Conservation (phyloP, 2,888 invertebrate species). For the Coremacera marginata region DNA sequence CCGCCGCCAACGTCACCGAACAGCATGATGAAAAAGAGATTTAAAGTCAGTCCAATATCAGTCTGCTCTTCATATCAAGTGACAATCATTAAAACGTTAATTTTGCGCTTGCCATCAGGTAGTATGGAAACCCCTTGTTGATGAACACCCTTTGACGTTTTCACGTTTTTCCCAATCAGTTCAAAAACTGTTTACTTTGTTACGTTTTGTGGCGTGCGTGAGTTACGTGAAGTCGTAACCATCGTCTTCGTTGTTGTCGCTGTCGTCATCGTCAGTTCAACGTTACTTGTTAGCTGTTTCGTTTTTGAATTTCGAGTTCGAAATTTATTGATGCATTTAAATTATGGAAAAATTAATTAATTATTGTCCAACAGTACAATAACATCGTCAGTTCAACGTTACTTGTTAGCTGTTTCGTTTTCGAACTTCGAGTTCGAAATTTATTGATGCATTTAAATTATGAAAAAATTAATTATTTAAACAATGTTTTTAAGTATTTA, state of each 20-base stretch:
- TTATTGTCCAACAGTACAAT: too few relatives aligned
- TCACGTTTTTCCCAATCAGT: constrained; percentile 18
- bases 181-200: background rate
- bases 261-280: constrained; percentile 29
- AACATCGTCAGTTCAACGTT: constrained; percentile 33
- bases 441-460: background rate
- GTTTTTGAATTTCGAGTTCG: constrained; percentile 15
- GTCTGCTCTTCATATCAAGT: background rate
- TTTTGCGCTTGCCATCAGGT: constrained; percentile 36
- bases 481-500: too few relatives aligned
- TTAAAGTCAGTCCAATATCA: constrained; percentile 41
- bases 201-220: constrained; percentile 17
- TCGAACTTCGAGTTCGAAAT: constrained; percentile 20
- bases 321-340: background rate
- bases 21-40: constrained; percentile 51
- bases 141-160: constrained; percentile 27
- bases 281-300: constrained; percentile 30
- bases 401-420: constrained; percentile 18
- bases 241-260: constrained; percentile 36
- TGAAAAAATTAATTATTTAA: too few relatives aligned
- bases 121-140: constrained; percentile 42
- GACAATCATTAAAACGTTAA: constrained; percentile 11
- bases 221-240: constrained; percentile 30
- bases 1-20: constrained; percentile 24
- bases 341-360: too few relatives aligned